Evolutionary conservation across 2,113 vertebrate species (phyloP).

Genomic region (Platysternon megacephalum): DNA sequence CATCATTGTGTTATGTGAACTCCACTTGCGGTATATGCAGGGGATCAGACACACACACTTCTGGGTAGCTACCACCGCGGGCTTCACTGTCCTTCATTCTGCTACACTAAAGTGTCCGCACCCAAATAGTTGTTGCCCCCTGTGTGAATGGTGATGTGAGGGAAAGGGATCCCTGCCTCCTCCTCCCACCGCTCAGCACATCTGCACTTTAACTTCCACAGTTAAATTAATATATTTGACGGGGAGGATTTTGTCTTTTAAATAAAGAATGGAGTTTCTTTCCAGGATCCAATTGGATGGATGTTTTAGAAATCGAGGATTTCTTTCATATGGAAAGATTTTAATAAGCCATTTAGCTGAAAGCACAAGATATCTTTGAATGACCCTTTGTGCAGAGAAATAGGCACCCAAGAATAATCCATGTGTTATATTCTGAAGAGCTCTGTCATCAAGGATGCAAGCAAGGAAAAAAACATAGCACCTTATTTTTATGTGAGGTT

Average conservation of each 20-base stretch:
- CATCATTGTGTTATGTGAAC: fast-evolving
- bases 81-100: not conserved
- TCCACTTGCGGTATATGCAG: not conserved
- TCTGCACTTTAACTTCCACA: not conserved
- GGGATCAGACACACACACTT: not conserved
- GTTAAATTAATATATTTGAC: not conserved
- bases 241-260: not conserved
- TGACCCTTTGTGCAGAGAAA: not conserved
- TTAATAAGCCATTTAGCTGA: not conserved
- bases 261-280: not conserved
- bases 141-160: not conserved
- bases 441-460: constrained; percentile 4
- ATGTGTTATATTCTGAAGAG: not conserved
- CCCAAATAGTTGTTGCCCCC: not conserved
- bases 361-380: not conserved
- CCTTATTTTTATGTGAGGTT: not conserved
- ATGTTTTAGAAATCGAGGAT: not conserved
- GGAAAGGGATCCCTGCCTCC: not conserved
- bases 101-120: not conserved
- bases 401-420: not conserved
- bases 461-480: not conserved
- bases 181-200: not conserved
- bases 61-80: not conserved
- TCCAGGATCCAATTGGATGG: not conserved
- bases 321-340: not conserved